Conservation (phyloP, 2,113 vertebrate genomes). For the Coturnix japonica region DNA sequence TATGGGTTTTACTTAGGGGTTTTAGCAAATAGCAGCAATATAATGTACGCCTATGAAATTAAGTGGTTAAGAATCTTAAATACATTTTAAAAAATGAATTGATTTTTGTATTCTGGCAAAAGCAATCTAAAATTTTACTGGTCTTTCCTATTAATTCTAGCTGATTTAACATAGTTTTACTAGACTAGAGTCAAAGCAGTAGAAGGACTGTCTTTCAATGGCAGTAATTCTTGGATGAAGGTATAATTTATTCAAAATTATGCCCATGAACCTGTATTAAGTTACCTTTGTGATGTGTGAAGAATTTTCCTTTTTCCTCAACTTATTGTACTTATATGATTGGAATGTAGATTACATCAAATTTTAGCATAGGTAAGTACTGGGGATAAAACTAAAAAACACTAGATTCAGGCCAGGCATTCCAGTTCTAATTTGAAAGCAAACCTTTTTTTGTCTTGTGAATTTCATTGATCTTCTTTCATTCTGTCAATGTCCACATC, state of each 20-base stretch:
- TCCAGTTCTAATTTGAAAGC: background rate
- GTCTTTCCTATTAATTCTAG: background rate
- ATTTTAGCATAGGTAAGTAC: background rate
- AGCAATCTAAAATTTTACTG: background rate
- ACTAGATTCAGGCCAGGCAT: background rate
- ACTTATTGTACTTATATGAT: background rate
- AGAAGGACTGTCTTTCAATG: background rate
- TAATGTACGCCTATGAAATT: background rate
- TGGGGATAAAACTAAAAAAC: background rate
- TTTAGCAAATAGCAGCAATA: background rate
- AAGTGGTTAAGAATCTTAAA: background rate
- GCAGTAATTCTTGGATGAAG: background rate
- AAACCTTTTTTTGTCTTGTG: background rate
- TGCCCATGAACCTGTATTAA: background rate
- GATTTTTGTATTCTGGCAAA: background rate
- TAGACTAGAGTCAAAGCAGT: background rate
- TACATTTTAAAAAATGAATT: background rate
- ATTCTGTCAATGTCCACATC: background rate
- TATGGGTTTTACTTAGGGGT: background rate
- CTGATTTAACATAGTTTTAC: background rate
- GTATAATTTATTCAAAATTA: background rate
- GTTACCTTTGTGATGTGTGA: background rate
- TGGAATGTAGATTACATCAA: background rate
- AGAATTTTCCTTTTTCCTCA: background rate
- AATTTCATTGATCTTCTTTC: background rate